These are phyloP conservation scores for Microplitis demolitor DNA, from an alignment of 1,140 invertebrate genomes.

Conservation along the genomic window DNA sequence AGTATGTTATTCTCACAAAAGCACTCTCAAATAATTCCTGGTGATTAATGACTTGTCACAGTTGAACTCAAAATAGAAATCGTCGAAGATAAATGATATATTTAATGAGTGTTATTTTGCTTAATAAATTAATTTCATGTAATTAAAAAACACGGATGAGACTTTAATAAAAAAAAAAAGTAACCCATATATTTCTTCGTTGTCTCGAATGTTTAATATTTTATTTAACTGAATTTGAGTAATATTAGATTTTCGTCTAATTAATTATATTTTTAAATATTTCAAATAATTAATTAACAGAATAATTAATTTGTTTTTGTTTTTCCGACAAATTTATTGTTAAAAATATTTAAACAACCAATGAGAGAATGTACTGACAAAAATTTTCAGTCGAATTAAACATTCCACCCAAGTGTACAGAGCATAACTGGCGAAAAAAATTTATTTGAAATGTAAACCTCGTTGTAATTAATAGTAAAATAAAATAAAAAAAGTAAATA, in stretches of 20 bases:
- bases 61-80: not conserved
- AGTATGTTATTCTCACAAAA: not conserved
- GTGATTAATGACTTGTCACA: conserved; percentile 17
- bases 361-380: conserved; percentile 10
- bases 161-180: no score
- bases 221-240: no score
- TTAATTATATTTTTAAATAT: no score
- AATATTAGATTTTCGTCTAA: no score
- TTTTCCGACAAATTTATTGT: not conserved
- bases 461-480: not conserved
- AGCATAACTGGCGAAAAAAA: not conserved
- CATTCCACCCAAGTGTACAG: not conserved
- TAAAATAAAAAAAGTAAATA: not conserved
- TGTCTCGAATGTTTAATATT: no score
- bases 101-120: not conserved
- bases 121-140: not conserved
- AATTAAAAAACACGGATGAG: conserved; percentile 1
- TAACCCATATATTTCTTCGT: not conserved
- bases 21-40: conserved; percentile 17
- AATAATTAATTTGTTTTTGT: not conserved
- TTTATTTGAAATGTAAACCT: conserved; percentile 12
- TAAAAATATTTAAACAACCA: conserved; percentile 10
- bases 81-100: conserved; percentile 11
- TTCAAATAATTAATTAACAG: no score
- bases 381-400: conserved; percentile 6